Base-by-base conservation (phyloP, 2,888 invertebrate species). In the Branchipolynoe longqiensis region DNA sequence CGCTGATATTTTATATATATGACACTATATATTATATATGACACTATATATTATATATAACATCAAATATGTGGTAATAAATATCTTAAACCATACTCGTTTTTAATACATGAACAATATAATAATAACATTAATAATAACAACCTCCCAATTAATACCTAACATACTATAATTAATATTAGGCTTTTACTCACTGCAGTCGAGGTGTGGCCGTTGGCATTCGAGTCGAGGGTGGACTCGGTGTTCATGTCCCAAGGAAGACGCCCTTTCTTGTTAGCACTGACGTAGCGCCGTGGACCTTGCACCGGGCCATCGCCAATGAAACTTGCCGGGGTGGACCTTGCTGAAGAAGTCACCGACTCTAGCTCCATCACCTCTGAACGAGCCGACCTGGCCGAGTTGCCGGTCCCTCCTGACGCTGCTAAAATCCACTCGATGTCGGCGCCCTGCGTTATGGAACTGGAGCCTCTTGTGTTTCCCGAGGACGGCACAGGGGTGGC, bases 351-450 rank as follows among this genome's bases (percentile, higher is more conserved):
- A 31, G 86, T 84, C 28, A 92, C 92, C 14, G 92, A 92, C 81
- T 92, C 93, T 8, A 92, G 83, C 74, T 90, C 88, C 83, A 91
- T 90, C 88, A 90, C 90, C 33, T 86, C 88, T 12, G 91, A 90
- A 41, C 91, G 86, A 48, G 90, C 89, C 40, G 91, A 90, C 41
- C 90, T 87, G 0, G 92, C 91, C 31, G 92, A 91, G 58, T 64
- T 85, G 3, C 88, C 91, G n/a, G 87, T 85, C 56, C 91, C 90
- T 36, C 91, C 90, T 6, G 91, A 90, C 25, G 92, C 96, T 54
- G 95, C 95, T 85, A 96, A 94, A 84, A 97, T 95, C 97, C 97
- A 97, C 85, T 96, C 96, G 54, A 96, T 95, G 92, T 97, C 97
- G 12, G 96, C 95, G 69, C 96, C 92, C 85, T 89, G 90, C 82